phyloP scores from a whole-genome alignment of 2,797 vertebrate genomes.

The Melanotaenia nigrans region DNA sequence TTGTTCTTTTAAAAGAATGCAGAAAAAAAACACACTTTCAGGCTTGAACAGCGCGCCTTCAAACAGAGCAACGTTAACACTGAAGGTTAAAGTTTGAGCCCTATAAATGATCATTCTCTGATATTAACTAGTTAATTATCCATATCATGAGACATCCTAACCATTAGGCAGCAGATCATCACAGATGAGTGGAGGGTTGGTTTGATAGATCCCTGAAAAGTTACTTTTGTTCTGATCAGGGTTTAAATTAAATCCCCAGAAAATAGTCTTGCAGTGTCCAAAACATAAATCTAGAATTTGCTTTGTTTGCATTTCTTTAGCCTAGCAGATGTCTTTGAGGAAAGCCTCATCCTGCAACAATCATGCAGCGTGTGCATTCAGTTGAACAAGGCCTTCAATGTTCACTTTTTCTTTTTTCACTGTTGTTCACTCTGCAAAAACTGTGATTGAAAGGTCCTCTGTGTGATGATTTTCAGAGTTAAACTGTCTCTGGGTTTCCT shows the following conservation, averaged over 20 bases:
- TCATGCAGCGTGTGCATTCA: constrained; percentile 23
- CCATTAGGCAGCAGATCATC: not conserved
- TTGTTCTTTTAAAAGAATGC: not conserved
- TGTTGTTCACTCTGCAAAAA: constrained; percentile 27
- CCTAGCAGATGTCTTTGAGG: constrained; percentile 16
- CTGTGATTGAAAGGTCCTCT: constrained; percentile 72
- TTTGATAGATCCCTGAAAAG: too few relatives aligned
- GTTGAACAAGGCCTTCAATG: constrained; percentile 64
- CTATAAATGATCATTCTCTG: too few relatives aligned
- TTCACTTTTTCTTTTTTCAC: constrained; percentile 22
- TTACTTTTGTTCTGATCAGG: too few relatives aligned
- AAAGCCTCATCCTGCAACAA: not conserved
- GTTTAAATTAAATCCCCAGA: too few relatives aligned
- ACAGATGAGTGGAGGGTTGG: too few relatives aligned
- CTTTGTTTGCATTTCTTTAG: constrained; percentile 7
- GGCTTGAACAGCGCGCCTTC: too few relatives aligned
- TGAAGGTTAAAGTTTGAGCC: too few relatives aligned
- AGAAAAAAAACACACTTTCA: not conserved
- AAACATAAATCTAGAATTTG: not conserved
- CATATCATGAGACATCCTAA: not conserved
- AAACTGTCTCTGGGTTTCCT: constrained; percentile 78
- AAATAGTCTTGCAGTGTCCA: not conserved
- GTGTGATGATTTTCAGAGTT: constrained; percentile 78
- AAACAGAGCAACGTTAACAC: too few relatives aligned
- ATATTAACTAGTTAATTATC: too few relatives aligned